Base-by-base conservation (phyloP, 2,888 invertebrate species). In the Exephanes ischioxanthus region DNA sequence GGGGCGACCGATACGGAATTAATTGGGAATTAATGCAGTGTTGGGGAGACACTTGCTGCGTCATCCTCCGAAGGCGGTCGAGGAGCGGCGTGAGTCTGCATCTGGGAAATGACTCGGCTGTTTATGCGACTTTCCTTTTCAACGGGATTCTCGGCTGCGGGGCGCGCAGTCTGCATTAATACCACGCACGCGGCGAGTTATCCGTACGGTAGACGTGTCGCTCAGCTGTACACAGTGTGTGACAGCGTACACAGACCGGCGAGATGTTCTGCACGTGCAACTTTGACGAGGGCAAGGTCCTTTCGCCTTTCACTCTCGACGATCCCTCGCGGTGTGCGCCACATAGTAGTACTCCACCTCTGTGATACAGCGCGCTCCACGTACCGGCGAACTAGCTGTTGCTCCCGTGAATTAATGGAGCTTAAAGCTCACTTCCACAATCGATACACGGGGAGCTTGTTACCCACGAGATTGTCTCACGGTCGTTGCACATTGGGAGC, bases 271-370 rank as follows among this genome's bases (percentile, higher is more conserved):
- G 19, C 73, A 68, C 73, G 72, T 78, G 79, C 48, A 75, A 75
- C 63, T 84, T 84, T 75, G 80, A 70, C 68, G 68, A 75, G 79
- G 68, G 79, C 83, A 75, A 83, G 79, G 83, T 75, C 75, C 80
- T 71, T 73, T 51, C 41, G 67, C 83, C 83, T 83, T 84, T 80
- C 80, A 80, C 80, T 80, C 80, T 71, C 83, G 63, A 66, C 63
- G 63, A 45, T 37, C 61, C 70, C 63, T 55, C 77, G 26, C 55
- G 30, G 41, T 58, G 16, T 19, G 26, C 41, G 70, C 19, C 16
- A n/a, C 30, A 33, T 9, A 14, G 14, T 30, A 41, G 14, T 41
- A 48, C 63, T 58, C 37, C n/a, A 41, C 11, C 51, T 58, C 58
- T 58, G 16, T 67, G 53, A 11, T 30, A 77, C 26, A 45, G 11